phyloP scores from a whole-genome alignment of 30 jellyfish, hydroid and myxozoan genomes.

The Hydractinia symbiolongicarpus region DNA sequence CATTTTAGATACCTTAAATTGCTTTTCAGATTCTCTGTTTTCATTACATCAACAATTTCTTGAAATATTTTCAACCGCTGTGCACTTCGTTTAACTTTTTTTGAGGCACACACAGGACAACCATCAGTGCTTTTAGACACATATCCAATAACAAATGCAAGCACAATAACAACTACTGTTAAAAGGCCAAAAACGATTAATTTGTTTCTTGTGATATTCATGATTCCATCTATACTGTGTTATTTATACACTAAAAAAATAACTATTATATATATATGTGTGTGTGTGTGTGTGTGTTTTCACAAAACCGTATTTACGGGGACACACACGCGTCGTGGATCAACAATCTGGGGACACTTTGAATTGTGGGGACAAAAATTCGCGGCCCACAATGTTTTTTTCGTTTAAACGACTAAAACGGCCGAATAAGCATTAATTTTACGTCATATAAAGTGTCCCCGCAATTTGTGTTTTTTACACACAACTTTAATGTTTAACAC shows the following conservation, averaged over 20 bases:
- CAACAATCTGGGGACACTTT: too few species aligned
- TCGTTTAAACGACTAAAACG: too few species aligned
- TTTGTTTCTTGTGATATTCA: too few species aligned
- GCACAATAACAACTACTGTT: neutral
- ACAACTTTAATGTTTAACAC: too few species aligned
- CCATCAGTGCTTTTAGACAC: neutral
- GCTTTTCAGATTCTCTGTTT: neutral
- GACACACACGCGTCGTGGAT: neutral
- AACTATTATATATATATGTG: too few species aligned
- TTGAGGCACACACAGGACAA: neutral
- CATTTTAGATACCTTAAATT: neutral
- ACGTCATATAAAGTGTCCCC: too few species aligned
- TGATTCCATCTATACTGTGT: too few species aligned
- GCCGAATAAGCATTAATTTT: too few species aligned
- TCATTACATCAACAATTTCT: neutral
- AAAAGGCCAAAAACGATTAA: neutral
- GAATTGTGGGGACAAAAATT: too few species aligned
- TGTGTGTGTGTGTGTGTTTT: slow-evolving; percentile 13
- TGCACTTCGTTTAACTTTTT: neutral
- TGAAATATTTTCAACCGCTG: neutral
- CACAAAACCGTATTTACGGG: neutral
- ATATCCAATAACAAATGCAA: slow-evolving; percentile 5
- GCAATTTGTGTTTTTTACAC: too few species aligned
- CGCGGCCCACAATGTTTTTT: too few species aligned
- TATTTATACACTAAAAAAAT: too few species aligned